phyloP scores from a whole-genome alignment of 2,888 invertebrate genomes.

The Catocala nupta region DNA sequence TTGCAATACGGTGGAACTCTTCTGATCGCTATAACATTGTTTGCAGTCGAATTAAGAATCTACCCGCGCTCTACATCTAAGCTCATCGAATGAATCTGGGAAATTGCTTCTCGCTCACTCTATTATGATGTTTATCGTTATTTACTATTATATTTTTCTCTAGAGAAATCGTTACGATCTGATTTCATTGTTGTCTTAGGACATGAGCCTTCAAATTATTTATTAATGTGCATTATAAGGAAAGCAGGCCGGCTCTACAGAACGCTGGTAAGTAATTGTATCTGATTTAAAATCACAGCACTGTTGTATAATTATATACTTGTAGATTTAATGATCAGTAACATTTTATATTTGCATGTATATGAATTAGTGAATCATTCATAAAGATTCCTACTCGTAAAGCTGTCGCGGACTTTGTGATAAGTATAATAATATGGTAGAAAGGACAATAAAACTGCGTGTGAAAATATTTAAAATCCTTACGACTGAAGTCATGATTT shows the following conservation, averaged over 20 bases:
- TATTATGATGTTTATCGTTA: slow-evolving; percentile 68
- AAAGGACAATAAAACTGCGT: slow-evolving; percentile 33
- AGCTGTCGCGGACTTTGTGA: slow-evolving; percentile 9
- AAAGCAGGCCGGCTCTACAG: slow-evolving; percentile 25
- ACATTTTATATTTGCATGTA: not conserved
- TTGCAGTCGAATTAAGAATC: slow-evolving; percentile 70
- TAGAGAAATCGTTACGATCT: slow-evolving; percentile 71
- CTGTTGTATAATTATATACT: not conserved
- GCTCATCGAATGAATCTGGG: slow-evolving; percentile 74
- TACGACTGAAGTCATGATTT: slow-evolving; percentile 9
- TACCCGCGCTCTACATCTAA: slow-evolving; percentile 74
- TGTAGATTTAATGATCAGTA: not conserved
- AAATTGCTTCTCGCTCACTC: slow-evolving; percentile 74
- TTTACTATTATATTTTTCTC: slow-evolving; percentile 68
- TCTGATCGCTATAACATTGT: slow-evolving; percentile 62
- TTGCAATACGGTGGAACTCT: slow-evolving; percentile 57
- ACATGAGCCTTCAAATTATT: slow-evolving; percentile 36
- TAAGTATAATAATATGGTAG: slow-evolving; percentile 9
- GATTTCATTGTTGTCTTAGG: slow-evolving; percentile 61
- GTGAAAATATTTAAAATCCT: slow-evolving; percentile 36
- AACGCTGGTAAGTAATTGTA: slow-evolving; percentile 20
- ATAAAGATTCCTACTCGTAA: slow-evolving; percentile 13
- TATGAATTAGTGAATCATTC: slow-evolving; percentile 10
- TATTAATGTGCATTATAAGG: slow-evolving; percentile 34
- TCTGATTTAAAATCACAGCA: not conserved